Evolutionary conservation across 2,888 invertebrate species (phyloP), one percentile per base, ranked within the genome.

Genomic region (Creontiades dilutus): DNA sequence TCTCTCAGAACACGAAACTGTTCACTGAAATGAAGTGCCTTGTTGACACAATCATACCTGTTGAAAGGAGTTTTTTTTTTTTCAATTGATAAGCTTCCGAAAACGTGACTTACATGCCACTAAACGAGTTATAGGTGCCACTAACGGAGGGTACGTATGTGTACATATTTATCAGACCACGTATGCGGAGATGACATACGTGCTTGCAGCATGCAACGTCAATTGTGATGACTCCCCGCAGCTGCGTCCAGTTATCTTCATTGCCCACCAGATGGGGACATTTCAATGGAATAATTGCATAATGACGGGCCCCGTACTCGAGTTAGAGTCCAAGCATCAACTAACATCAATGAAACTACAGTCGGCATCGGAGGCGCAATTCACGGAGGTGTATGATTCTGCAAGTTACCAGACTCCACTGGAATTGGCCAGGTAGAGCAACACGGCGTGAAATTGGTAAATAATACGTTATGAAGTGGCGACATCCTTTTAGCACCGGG

Each of bases 211-310:
- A 37, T 37, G 37, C 37, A 37, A 37, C 37, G 37, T 37, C 37
- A 37, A 7, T 7, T 37, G 3, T 37, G 37, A 68, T 19, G 68
- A 68, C 68, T 68, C 68, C 19, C 68, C 23, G 68, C 68, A 68
- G 68, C 68, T 68, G 68, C 27, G 7, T 68, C 68, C 19, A 68
- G 68, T 23, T 19, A 68, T 27, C 68, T 68, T 23, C 68, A 68
- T 68, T 11, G 68, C 68, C 23, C 68, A 68, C 68, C 68, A 68
- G 68, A 68, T 68, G 68, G 23, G 68, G 23, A 68, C 68, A 68
- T 68, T 68, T 68, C 68, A 68, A 68, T 68, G 68, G 27, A 68
- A 68, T 68, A 68, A 68, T 68, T 68, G 68, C 68, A 23, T 68
- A 68, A 68, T 68, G 68, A 68, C 27, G 9, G 23, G 19, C 19